Base-by-base conservation (phyloP, 2,113 vertebrate genomes). In the Phyllopteryx taeniolatus region DNA sequence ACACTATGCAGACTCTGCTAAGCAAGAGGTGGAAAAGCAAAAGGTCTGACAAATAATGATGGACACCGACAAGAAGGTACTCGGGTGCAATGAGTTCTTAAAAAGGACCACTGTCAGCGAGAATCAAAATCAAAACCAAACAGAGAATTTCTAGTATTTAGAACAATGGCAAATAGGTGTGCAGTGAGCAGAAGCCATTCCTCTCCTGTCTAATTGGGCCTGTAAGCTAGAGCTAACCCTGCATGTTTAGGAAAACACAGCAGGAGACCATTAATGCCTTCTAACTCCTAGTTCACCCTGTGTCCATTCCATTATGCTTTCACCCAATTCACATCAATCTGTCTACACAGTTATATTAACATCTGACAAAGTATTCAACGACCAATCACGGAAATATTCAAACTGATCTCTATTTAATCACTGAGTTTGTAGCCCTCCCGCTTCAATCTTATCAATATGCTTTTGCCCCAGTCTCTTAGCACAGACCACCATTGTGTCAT, bases 141-240 rank as follows among this genome's bases (percentile, higher is more conserved):
- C 59, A 65, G 64, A 77, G 12, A 49, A 6, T 56, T 46, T 57
- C 35, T 12, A 68, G 70, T 70, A 78, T 77, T 79, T 35, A 14
- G 14, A 17, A 8, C 13, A 35, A 65, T 69, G 67, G 47, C 71
- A 70, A 47, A 83, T 76, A 85, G 72, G 73, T 79, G 76, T 46
- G 44, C 49, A 11, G 22, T 19, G 63, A 80, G 78, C 73, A 67
- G 68, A 71, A 88, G 79, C 68, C 68, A 43, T 44, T 76, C 70
- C 57, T 75, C 81, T 64, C 62, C 49, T 54, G 68, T 82, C 71
- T 90, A 90, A 91, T 89, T 90, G 86, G 43, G 88, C 80, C 76
- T 71, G 82, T 83, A 89, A 89, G 81, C 76, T 68, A 61, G 19
- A 63, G 70, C 79, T 71, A 79, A 75, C 75, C 4, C 80, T 84